Evolutionary conservation across 2,113 vertebrate genomes (phyloP), one percentile per base, ranked within the genome.

Genomic region (Tauraco erythrolophus): DNA sequence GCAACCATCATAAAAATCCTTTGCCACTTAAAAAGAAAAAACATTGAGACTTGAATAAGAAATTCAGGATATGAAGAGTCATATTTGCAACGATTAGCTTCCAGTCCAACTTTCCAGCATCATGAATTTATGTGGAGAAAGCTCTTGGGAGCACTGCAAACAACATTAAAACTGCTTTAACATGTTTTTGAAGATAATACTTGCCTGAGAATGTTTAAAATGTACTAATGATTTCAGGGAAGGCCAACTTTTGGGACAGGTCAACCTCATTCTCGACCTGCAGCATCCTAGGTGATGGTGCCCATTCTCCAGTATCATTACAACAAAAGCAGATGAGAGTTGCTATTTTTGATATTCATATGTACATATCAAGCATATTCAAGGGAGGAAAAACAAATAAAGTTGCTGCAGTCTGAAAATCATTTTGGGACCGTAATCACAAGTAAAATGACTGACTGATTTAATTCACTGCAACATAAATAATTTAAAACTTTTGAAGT

Each of bases 191-290:
- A 39, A 19, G 31, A 74, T 48, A 64, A 50, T 78, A 41, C 21
- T 74, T 77, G 12, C 4, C 24, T 33, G 6, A 66, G 14, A 89
- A 69, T 3, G 3, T 43, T 79, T 48, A 53, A 78, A 89, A 22
- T 48, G 5, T 70, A 5, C 2, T 53, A 28, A 28, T 43, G 27
- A 53, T 30, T 84, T 43, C 17, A 70, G 10, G 2, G 2, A 1
- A 0, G 6, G 5, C 5, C 3, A 30, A 24, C 3, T 21, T 56
- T 68, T 71, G 21, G 3, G 5, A 17, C 16, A 65, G 27, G 41
- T 41, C 4, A 54, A 4, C 4, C 1, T 62, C 27, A 17, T 24
- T 62, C 8, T 30, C 82, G 9, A 13, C 11, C 76, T 80, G 11
- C 22, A 68, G 8, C 6, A 81, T 48, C 22, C 12, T 50, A 28